phyloP scores from a whole-genome alignment of 2,797 vertebrate species.

The Sphenopsis melanotis region DNA sequence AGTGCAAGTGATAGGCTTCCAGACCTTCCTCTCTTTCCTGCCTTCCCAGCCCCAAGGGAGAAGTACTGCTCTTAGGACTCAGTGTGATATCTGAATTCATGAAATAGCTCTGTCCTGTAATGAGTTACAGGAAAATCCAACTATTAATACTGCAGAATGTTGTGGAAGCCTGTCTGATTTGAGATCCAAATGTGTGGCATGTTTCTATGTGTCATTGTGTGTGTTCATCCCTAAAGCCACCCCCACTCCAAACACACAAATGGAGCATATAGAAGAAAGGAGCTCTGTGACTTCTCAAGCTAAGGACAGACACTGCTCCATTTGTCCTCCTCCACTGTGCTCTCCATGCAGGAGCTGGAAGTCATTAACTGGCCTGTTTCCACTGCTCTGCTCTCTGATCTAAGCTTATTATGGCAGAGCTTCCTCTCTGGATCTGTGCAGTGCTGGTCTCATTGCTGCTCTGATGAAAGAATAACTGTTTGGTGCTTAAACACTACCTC shows the following conservation, averaged over 20 bases:
- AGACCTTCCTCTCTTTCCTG: neutral
- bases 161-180: neutral
- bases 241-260: neutral
- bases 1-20: neutral
- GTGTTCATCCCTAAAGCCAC: neutral
- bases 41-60: neutral
- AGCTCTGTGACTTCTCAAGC: neutral
- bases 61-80: neutral
- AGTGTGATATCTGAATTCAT: neutral
- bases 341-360: conserved; percentile 14
- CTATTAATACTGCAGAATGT: neutral
- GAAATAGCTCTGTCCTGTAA: neutral
- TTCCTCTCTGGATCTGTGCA: conserved; percentile 15
- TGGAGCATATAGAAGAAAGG: neutral
- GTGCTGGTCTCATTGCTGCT: neutral
- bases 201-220: neutral
- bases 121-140: neutral
- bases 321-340: neutral
- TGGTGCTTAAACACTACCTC: neutral
- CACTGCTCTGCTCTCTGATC: conserved; percentile 8
- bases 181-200: neutral
- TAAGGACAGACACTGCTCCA: neutral
- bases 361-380: conserved; percentile 26
- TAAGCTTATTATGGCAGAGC: conserved; percentile 32
- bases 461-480: conserved; percentile 13